Base-by-base conservation (phyloP, 2,888 invertebrate genomes). In the Tridacna crocea region DNA sequence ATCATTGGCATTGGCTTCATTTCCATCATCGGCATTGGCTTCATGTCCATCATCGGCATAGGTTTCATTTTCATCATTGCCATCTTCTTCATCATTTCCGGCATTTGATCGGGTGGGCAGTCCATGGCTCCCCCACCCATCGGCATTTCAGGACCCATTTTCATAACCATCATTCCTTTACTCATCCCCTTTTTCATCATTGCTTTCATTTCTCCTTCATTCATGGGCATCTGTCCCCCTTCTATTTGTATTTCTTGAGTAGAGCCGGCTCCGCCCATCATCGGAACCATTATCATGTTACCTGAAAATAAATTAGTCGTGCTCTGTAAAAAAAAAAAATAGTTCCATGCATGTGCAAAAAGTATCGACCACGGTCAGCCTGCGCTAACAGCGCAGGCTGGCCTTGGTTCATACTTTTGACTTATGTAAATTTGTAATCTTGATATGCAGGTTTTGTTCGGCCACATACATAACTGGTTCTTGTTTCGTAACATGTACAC, bases 1-100 rank as follows among this genome's bases (percentile, higher is more conserved):
- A 68, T 68, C n/a, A 47, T 68, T 26, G 47, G 36, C 15, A 66
- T 66, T 66, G 66, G 66, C 22, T 27, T 66, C 46, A 26, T 36
- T 36, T 66, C 19, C 15, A 26, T 36, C 66, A 66, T 66, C 8
- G 46, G 10, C 68, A 68, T 68, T 10, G 68, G 68, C 68, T 26
- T 47, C 68, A 68, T 68, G n/a, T 46, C 46, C 22, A 24, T n/a
- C 61, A 61, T 61, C 22, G 47, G 46, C 68, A 68, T 68, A 3
- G 68, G 68, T 47, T 47, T 26, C 66, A 66, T 68, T 68, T 68
- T 47, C 24, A 17, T 27, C 36, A 36, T 68, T 36, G 68, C 17
- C 46, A 47, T 46, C 65, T 26, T 65, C 19, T 65, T 17, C 68
- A 68, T 68, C 68, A 68, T 68, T 19, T 26, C 46, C 47, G 47